phyloP scores from a whole-genome alignment of 2,888 invertebrate species.

The Pristionchus japonicus region DNA sequence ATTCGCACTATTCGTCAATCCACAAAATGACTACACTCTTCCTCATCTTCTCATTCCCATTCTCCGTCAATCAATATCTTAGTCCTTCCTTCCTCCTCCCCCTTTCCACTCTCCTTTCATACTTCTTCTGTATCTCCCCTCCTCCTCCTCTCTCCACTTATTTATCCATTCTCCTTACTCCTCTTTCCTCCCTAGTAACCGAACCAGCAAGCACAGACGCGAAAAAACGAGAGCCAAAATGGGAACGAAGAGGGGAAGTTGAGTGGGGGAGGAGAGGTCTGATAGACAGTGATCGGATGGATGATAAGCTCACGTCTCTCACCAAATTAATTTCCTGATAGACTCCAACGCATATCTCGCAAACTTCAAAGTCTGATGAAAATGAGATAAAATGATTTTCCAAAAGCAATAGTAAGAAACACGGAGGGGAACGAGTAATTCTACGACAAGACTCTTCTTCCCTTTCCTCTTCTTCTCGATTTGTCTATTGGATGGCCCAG shows the following conservation, averaged over 20 bases:
- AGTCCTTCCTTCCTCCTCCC: conserved; percentile 14
- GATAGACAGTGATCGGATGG: no score
- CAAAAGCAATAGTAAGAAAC: no score
- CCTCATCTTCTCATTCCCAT: background rate
- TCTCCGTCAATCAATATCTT: conserved; percentile 29
- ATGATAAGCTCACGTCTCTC: no score
- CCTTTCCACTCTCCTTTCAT: background rate
- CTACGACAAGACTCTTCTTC: no score
- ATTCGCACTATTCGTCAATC: background rate
- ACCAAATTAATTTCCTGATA: no score
- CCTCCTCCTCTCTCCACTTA: conserved; percentile 9
- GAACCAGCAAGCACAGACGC: background rate
- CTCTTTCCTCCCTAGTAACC: conserved; percentile 19
- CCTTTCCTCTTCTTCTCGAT: no score
- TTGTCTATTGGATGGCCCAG: conserved; percentile 25
- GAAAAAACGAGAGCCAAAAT: background rate
- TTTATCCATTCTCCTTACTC: conserved; percentile 39
- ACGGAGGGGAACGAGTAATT: no score
- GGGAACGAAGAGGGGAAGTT: background rate
- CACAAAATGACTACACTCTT: background rate
- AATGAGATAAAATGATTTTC: no score
- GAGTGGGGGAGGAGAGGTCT: background rate
- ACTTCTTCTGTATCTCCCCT: conserved; percentile 30
- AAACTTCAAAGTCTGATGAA: no score
- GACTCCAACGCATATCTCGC: no score